phyloP scores from a whole-genome alignment of 1,140 invertebrate species.

The Gonatopus flavifemur region DNA sequence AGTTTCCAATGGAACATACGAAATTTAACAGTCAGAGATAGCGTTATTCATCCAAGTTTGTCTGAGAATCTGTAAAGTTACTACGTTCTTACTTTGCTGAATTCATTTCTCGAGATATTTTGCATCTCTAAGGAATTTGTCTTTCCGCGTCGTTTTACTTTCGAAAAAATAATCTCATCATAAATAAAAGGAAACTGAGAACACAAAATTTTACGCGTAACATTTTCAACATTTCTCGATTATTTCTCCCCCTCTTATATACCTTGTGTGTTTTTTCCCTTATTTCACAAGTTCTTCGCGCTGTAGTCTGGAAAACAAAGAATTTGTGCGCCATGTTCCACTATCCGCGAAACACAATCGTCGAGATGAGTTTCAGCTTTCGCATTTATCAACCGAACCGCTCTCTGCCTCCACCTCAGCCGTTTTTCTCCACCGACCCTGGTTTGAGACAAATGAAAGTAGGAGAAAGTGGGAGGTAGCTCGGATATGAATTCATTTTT shows the following conservation, averaged over 20 bases:
- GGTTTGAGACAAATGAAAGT: slow-evolving; percentile 35
- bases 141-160: too few species aligned
- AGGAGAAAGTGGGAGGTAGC: slow-evolving; percentile 3
- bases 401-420: slow-evolving; percentile 4
- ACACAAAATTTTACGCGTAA: too few species aligned
- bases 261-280: too few species aligned
- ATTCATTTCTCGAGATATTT: too few species aligned
- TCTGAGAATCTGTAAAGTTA: too few species aligned
- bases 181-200: too few species aligned
- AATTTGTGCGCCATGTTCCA: slow-evolving; percentile 19
- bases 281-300: background rate
- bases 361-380: slow-evolving; percentile 35
- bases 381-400: slow-evolving; percentile 40
- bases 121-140: too few species aligned
- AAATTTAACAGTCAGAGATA: too few species aligned
- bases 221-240: background rate
- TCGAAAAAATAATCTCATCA: too few species aligned
- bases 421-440: slow-evolving; percentile 1
- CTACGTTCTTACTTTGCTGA: too few species aligned
- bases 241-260: background rate
- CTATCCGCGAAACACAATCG: slow-evolving; percentile 34
- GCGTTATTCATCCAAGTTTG: too few species aligned
- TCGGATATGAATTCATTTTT: slow-evolving; percentile 32
- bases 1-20: too few species aligned
- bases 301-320: slow-evolving; percentile 23